Conservation (phyloP, 2,797 vertebrate species). For the Ctenopoma kingsleyae region DNA sequence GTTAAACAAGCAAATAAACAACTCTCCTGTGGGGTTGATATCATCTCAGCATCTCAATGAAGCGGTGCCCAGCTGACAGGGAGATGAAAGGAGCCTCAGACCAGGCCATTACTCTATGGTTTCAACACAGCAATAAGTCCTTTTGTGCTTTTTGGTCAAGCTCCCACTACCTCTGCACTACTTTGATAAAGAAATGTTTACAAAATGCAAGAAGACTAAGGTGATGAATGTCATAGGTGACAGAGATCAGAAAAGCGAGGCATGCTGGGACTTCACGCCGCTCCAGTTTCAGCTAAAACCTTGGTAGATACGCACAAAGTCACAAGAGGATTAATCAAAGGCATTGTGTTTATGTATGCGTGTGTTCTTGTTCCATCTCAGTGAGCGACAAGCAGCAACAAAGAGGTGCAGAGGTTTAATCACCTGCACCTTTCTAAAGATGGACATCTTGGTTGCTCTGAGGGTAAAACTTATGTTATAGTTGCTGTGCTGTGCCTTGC, state of each 20-base stretch:
- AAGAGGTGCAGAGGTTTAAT: conserved; percentile 46
- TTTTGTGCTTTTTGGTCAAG: conserved; percentile 65
- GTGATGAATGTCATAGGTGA: conserved; percentile 56
- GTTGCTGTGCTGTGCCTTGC: conserved; percentile 44
- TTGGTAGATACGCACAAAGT: conserved; percentile 27
- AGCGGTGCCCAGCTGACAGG: conserved; percentile 66
- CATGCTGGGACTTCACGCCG: conserved; percentile 51
- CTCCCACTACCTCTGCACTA: conserved; percentile 26
- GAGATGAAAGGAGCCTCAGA: conserved; percentile 68
- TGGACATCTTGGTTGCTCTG: conserved; percentile 29
- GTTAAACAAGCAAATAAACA: conserved; percentile 77
- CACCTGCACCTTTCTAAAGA: conserved; percentile 61
- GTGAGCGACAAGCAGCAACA: conserved; percentile 38
- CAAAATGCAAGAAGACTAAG: conserved; percentile 51
- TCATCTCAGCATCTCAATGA: conserved; percentile 59
- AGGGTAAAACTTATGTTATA: conserved; percentile 42
- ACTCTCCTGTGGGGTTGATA: conserved; percentile 62
- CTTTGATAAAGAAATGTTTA: conserved; percentile 69
- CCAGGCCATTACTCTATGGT: conserved; percentile 59
- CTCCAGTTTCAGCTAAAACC: conserved; percentile 43
- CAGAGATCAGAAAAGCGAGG: conserved; percentile 55
- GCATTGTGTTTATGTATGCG: conserved; percentile 10
- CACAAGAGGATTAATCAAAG: conserved; percentile 60
- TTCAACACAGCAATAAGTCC: conserved; percentile 56
- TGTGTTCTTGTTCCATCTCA: conserved; percentile 47